These are phyloP conservation scores for Agriopis marginaria DNA, from an alignment of 2,888 invertebrate species.

Conservation along the genomic window DNA sequence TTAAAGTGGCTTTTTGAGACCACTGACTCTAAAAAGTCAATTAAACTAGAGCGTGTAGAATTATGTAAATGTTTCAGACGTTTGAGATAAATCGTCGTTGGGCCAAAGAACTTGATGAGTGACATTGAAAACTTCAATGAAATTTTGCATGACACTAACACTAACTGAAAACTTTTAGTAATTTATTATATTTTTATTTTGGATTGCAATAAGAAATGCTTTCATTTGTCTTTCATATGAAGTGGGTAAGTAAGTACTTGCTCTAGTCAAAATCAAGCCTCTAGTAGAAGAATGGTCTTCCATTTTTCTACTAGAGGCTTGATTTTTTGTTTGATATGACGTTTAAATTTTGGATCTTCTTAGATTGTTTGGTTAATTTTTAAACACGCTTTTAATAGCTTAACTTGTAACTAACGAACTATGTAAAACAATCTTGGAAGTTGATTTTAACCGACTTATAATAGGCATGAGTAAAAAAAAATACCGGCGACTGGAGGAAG, in stretches of 20 bases:
- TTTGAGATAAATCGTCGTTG: constrained; percentile 24
- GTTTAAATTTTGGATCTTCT: too few species aligned
- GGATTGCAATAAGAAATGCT: neutral
- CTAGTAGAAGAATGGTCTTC: too few species aligned
- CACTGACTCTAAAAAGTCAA: constrained; percentile 6
- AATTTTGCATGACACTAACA: constrained; percentile 18
- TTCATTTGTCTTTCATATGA: neutral
- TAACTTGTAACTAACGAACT: too few species aligned
- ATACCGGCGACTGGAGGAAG: too few species aligned
- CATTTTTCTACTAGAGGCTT: too few species aligned
- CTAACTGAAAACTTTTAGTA: neutral
- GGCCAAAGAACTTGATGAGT: constrained; percentile 24
- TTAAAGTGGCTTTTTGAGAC: neutral
- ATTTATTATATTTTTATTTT: neutral
- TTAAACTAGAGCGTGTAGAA: constrained; percentile 26
- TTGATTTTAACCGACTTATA: too few species aligned
- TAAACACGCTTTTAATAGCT: too few species aligned
- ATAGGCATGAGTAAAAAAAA: too few species aligned
- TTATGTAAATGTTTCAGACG: constrained; percentile 34
- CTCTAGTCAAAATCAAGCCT: too few species aligned
- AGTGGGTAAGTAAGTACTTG: neutral
- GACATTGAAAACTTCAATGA: constrained; percentile 32
- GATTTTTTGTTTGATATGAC: too few species aligned
- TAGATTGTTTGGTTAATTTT: too few species aligned
- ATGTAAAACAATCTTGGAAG: too few species aligned